phyloP scores from a whole-genome alignment of 2,888 invertebrate species.

The Dasypogon diadema region DNA sequence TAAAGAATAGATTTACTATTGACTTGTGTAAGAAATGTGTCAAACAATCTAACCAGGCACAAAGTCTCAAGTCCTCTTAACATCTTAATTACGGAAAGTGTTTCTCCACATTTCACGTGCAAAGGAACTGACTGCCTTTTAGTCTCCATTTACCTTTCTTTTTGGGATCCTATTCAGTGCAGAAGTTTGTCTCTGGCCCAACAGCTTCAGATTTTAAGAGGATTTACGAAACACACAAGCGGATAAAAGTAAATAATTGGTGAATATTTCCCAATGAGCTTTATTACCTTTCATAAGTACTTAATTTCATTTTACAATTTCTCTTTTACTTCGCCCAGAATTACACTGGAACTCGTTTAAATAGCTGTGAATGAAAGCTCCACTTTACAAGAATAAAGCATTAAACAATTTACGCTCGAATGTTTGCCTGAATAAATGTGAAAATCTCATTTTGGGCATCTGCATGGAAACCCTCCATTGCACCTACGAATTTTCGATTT shows the following conservation, averaged over 20 bases:
- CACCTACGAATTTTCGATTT: neutral
- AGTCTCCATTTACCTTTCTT: no score
- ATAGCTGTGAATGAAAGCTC: slow-evolving; percentile 17
- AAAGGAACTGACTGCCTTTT: no score
- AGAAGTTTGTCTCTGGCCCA: no score
- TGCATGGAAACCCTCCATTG: neutral
- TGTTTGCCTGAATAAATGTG: slow-evolving; percentile 1
- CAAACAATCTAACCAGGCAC: no score
- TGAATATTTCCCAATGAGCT: neutral
- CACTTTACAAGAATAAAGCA: slow-evolving; percentile 40
- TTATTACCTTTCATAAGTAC: neutral
- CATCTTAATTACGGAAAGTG: no score
- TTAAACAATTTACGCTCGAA: slow-evolving; percentile 19
- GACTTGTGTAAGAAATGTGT: no score
- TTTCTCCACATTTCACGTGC: no score
- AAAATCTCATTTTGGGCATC: no score
- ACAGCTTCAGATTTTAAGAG: neutral
- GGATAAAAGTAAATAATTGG: slow-evolving; percentile 15
- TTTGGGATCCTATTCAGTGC: no score
- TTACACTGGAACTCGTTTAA: neutral
- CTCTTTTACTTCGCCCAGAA: neutral
- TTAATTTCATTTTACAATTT: slow-evolving; percentile 13
- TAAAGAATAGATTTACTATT: no score
- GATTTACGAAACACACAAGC: neutral
- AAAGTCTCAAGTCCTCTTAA: no score